Base-by-base conservation (phyloP, 2,888 invertebrate genomes). In the Corythucha ciliata region DNA sequence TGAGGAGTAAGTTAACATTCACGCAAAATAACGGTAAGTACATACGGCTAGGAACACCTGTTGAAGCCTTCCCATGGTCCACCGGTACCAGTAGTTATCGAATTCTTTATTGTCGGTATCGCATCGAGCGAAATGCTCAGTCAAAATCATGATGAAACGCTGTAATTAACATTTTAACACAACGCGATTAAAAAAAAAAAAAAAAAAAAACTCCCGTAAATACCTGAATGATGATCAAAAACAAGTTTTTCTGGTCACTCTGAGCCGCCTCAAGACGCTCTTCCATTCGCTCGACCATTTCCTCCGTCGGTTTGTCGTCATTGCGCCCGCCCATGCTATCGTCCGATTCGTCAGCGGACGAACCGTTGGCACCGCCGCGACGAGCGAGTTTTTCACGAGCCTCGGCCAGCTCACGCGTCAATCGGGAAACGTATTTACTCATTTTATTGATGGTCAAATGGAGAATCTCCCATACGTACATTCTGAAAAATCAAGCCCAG, bases 91-190 rank as follows among this genome's bases (percentile, higher is more conserved):
- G 67, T 85, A 83, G 3, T 92, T 94, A 70, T 88, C 86, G 65
- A 86, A 89, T 71, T 93, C 91, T 57, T 83, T 78, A 12, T 88
- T 90, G 72, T 94, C 92, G 1, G 90, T 88, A 70, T 97, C 96
- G 67, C 88, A 88, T 53, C 87, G 76, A 48, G 90, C 88, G 63
- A 97, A 77, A 73, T 97, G 94, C 69, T 97, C 94, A 0, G 93
- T 92, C 59, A 98, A 74, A 62, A 94, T 89, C 86, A 96, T 94
- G 60, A 96, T 96, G 72, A 98, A 97, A 54, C 96, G 79, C 77
- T 80, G 68, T 21, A 68, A 68, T 51, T 55, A 21, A 5, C 16
- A 36, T n/a, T n/a, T n/a, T n/a, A n/a, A n/a, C n/a, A n/a, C n/a
- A n/a, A n/a, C n/a, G n/a, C n/a, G 37, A 22, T 1, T 20, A 25